Base-by-base conservation (phyloP, 2,888 invertebrate genomes). In the Hemistola chrysoprasaria region DNA sequence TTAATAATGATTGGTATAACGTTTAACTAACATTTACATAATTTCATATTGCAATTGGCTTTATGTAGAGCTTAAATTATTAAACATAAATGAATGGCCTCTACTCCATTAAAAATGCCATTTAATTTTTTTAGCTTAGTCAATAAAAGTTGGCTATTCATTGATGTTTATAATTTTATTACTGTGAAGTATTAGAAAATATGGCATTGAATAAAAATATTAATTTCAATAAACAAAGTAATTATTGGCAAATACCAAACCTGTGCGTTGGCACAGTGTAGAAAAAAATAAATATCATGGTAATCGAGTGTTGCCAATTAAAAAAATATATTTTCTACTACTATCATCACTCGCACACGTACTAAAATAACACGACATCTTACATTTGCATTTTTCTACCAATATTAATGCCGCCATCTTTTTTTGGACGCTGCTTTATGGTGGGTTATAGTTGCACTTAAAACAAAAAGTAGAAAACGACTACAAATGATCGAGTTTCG, bases 391-490 rank as follows among this genome's bases (percentile, higher is more conserved):
- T 39, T 40, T 27, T 21, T 45, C 42, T 37, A 53, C 41, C 54
- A 59, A 61, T 54, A 50, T 57, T 60, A 60, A 66, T 63, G 68
- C 72, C 64, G 56, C 70, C 55, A 64, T 78, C 71, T 70, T 59
- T 45, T 68, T 78, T 85, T 80, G 86, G 86, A 84, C 90, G 89
- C 89, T 82, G 89, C 90, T 86, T 81, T 51, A 74, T 83, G 90
- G 87, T 90, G 90, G 90, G 84, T 74, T 44, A 53, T 75, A 88
- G 87, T 64, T 88, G 80, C 81, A 86, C 66, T 85, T 92, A 67
- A 92, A 91, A 87, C 90, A 89, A 58, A 87, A 79, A 75, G 91
- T 92, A 64, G 91, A 91, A 44, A 84, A 81, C 59, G 92, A 92
- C 80, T 92, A 92, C 67, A 85, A 91, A 83, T 92, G 90, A 91